A percentile compares a stretch with the other conserved stretches of the same genome.
phyloP scores from a whole-genome alignment of 2,797 vertebrate species.

The Scleropages formosus region DNA sequence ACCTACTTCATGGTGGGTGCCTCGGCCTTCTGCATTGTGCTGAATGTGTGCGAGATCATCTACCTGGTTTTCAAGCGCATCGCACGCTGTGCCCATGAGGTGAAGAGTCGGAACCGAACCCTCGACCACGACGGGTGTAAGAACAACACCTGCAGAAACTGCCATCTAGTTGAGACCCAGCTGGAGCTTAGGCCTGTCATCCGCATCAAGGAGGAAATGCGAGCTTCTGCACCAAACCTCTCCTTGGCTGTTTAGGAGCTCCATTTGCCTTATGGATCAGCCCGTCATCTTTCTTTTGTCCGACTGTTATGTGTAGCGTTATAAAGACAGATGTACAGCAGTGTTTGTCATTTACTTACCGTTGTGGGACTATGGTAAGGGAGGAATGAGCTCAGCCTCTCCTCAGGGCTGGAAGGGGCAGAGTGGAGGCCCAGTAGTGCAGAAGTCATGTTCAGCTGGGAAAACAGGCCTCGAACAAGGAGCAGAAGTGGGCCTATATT shows the following conservation, averaged over 20 bases:
- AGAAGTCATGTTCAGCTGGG: neutral
- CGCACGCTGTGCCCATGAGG: conserved; percentile 46
- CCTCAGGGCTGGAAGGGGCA: neutral
- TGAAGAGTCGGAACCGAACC: conserved; percentile 37
- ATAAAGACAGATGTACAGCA: neutral
- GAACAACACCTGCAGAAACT: conserved; percentile 65
- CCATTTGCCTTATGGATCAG: conserved; percentile 3
- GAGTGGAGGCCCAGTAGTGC: neutral
- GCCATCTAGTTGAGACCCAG: conserved; percentile 20
- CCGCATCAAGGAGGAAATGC: conserved; percentile 49
- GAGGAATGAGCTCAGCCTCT: neutral
- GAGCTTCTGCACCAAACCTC: conserved; percentile 75
- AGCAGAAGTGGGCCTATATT: too few species aligned
- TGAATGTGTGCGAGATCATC: conserved; percentile 90
- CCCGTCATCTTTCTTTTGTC: neutral
- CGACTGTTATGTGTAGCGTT: neutral
- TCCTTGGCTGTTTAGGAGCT: conserved; percentile 32
- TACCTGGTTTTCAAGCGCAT: conserved; percentile 85
- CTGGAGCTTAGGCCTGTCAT: conserved; percentile 47
- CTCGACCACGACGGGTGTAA: conserved; percentile 23
- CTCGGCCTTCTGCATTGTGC: conserved; percentile 87
- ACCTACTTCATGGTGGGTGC: conserved; percentile 98
- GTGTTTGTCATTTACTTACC: too few species aligned
- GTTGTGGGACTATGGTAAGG: neutral
- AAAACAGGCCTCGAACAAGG: too few species aligned